phyloP scores from a whole-genome alignment of 2,888 invertebrate species.

The Phrixothrix hirtus region DNA sequence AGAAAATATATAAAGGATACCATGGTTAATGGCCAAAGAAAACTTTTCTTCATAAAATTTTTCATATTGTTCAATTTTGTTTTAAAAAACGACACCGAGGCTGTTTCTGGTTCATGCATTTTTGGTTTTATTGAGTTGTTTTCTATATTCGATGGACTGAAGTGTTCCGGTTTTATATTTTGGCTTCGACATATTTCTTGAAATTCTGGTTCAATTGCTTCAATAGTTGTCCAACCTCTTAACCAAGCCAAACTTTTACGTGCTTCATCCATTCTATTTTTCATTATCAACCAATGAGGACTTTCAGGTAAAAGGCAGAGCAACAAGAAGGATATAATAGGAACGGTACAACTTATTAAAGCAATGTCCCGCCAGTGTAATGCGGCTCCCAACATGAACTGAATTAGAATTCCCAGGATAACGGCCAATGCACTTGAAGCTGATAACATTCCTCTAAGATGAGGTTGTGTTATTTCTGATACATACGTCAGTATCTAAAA shows the following conservation, averaged over 20 bases:
- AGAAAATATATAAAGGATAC: slow-evolving; percentile 71
- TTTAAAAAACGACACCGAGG: slow-evolving; percentile 22
- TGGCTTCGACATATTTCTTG: slow-evolving; percentile 53
- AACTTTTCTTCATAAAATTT: slow-evolving; percentile 63
- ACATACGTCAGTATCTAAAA: slow-evolving; percentile 77
- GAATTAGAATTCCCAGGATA: slow-evolving; percentile 74
- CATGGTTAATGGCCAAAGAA: slow-evolving; percentile 69
- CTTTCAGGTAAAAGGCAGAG: slow-evolving; percentile 79
- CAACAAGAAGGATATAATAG: slow-evolving; percentile 65
- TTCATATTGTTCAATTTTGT: slow-evolving; percentile 15
- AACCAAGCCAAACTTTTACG: slow-evolving; percentile 75
- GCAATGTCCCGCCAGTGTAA: slow-evolving; percentile 74
- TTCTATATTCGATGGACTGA: slow-evolving; percentile 36
- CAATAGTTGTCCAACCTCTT: slow-evolving; percentile 72
- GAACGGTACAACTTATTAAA: slow-evolving; percentile 67
- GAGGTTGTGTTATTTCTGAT: slow-evolving; percentile 81
- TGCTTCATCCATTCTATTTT: slow-evolving; percentile 68
- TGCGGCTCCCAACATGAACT: slow-evolving; percentile 74
- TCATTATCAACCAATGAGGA: slow-evolving; percentile 77
- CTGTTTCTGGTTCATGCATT: slow-evolving; percentile 43
- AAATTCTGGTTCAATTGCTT: slow-evolving; percentile 65
- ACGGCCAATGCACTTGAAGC: slow-evolving; percentile 77
- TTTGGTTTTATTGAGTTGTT: slow-evolving; percentile 43
- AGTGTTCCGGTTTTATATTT: slow-evolving; percentile 22
- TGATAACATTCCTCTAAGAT: slow-evolving; percentile 72